Evolutionary conservation across 2,888 invertebrate genomes (phyloP), one percentile per base, ranked within the genome.

Genomic region (Sepioteuthis lessoniana): DNA sequence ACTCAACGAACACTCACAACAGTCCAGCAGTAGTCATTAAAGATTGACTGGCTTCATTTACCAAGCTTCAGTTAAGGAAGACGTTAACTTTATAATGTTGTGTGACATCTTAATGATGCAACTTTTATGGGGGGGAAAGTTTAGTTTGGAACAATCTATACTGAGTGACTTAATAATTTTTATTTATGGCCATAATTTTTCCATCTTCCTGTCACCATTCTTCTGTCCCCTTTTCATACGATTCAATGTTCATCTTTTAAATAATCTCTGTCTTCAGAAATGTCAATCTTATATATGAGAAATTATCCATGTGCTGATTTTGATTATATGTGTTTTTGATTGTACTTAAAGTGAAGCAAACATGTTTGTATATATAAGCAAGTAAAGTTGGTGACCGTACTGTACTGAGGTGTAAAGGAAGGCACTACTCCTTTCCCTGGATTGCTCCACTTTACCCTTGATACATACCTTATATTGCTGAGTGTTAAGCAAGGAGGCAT

Each of bases 21-120:
- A n/a, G 76, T 76, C 76, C n/a, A 76, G 76, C n/a, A 76, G n/a
- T n/a, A n/a, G n/a, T n/a, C 76, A 76, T 76, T 76, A 76, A 76
- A 76, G 10, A n/a, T n/a, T 76, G n/a, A 76, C 76, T 76, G n/a
- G n/a, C n/a, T 76, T 76, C n/a, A 76, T 76, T 76, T n/a, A 76
- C 76, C 3, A 13, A 76, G n/a, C 76, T 10, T 76, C 76, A 76
- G 76, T 76, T 76, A 76, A n/a, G 76, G 76, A 76, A 76, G 76
- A n/a, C n/a, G n/a, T 76, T 76, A n/a, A 76, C n/a, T 76, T 76
- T n/a, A 76, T 76, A n/a, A 76, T 76, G n/a, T 76, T 13, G 76
- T 3, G 13, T 76, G 76, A 76, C 76, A 76, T 76, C n/a, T 76
- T 76, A 76, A 76, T 13, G 76, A 76, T 76, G 76, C n/a, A 76